These are phyloP conservation scores for Diachasma alloeum DNA, from an alignment of 1,140 invertebrate species.

Conservation along the genomic window DNA sequence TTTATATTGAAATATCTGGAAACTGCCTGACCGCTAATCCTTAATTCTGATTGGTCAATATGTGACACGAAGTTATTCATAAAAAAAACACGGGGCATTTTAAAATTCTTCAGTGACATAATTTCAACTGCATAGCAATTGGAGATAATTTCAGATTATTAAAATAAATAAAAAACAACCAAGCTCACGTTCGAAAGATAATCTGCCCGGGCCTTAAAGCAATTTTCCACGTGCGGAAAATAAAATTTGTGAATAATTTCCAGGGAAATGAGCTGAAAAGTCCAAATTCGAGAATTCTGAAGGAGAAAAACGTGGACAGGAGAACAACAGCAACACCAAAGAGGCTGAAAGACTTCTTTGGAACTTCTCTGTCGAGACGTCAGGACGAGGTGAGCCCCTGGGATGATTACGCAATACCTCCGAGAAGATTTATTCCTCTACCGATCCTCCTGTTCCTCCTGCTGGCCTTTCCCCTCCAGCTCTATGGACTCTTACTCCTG, in stretches of 20 bases:
- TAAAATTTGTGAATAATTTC: neutral
- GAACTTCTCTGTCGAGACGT: slow-evolving; percentile 28
- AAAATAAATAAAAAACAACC: too few species aligned
- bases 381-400: slow-evolving; percentile 33
- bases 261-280: slow-evolving; percentile 35
- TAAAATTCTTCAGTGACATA: too few species aligned
- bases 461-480: neutral
- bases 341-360: slow-evolving; percentile 32
- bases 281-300: slow-evolving; percentile 30
- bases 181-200: too few species aligned
- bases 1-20: too few species aligned
- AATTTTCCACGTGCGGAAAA: too few species aligned
- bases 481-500: neutral
- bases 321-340: slow-evolving; percentile 34
- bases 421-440: neutral
- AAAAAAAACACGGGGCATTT: too few species aligned
- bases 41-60: too few species aligned
- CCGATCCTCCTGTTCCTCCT: neutral
- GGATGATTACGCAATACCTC: neutral
- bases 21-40: too few species aligned
- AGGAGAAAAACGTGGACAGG: slow-evolving; percentile 31
- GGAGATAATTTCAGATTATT: too few species aligned
- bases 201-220: too few species aligned
- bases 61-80: too few species aligned
- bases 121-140: too few species aligned